Evolutionary conservation across 1,140 invertebrate genomes (phyloP).

Genomic region (Drosophila ohnishii): DNA sequence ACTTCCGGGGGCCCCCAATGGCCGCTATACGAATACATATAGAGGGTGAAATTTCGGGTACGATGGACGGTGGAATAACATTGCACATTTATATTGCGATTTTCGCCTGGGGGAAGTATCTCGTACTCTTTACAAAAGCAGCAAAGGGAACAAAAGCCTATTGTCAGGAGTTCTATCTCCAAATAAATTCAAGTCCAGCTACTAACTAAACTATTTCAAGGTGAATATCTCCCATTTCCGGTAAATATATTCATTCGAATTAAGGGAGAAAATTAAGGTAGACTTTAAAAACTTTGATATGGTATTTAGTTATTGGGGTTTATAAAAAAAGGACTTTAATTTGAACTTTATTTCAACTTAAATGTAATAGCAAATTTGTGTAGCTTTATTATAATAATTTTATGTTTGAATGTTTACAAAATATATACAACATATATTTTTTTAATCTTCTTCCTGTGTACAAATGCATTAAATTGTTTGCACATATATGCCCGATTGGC

Average conservation of each 20-base stretch:
- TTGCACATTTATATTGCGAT: conserved; percentile 57
- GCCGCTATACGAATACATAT: background rate
- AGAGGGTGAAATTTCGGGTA: conserved; percentile 1
- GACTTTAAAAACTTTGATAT: background rate
- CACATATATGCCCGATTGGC: background rate
- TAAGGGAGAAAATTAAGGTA: background rate
- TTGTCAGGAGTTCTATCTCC: background rate
- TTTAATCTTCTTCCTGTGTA: background rate
- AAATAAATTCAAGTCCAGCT: background rate
- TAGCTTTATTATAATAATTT: too few relatives aligned
- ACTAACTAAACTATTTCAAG: background rate
- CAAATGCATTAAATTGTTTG: conserved; percentile 12
- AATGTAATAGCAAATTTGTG: too few relatives aligned
- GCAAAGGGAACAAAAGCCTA: background rate
- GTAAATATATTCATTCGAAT: background rate
- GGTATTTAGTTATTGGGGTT: background rate
- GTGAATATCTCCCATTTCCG: too few relatives aligned
- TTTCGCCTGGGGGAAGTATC: conserved; percentile 43
- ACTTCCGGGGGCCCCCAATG: background rate
- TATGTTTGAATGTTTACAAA: background rate
- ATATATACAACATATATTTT: background rate
- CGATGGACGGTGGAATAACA: conserved; percentile 16
- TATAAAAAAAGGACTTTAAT: background rate
- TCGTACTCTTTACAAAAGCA: conserved; percentile 7
- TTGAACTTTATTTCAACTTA: background rate